These are phyloP conservation scores for Drosophila bunnanda DNA, from an alignment of 2,888 invertebrate genomes.

Conservation along the genomic window DNA sequence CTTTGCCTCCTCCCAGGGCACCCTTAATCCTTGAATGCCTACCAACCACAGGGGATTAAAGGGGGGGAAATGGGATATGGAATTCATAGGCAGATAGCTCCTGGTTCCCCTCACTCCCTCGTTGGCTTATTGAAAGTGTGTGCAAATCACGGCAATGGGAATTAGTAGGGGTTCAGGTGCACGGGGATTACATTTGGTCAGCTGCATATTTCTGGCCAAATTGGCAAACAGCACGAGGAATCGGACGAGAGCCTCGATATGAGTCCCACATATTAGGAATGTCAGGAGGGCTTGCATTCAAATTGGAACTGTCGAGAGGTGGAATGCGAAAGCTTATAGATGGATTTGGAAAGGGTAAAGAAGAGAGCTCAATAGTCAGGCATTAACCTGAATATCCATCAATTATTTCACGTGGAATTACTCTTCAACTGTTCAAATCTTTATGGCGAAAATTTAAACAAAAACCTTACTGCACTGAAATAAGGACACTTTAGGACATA, in stretches of 20 bases:
- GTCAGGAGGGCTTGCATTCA: slow-evolving; percentile 11
- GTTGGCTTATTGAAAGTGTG: slow-evolving; percentile 34
- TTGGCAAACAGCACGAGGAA: slow-evolving; percentile 34
- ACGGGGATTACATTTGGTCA: slow-evolving; percentile 26
- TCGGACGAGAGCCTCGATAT: neutral
- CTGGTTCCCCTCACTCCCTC: neutral
- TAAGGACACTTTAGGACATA: neutral
- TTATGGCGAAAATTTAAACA: neutral
- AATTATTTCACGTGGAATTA: neutral
- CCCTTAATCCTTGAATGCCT: slow-evolving; percentile 34
- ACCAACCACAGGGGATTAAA: slow-evolving; percentile 15
- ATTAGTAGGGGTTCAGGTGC: slow-evolving; percentile 5
- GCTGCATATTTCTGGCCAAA: slow-evolving; percentile 25
- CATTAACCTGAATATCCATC: neutral
- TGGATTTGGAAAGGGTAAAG: neutral
- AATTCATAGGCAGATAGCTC: slow-evolving; percentile 8
- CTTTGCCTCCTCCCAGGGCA: neutral
- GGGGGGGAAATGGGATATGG: slow-evolving; percentile 17
- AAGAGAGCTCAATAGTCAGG: neutral
- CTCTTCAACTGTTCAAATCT: too few species aligned
- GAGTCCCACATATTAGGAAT: slow-evolving; percentile 2
- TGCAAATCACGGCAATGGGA: slow-evolving; percentile 41
- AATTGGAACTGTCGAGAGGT: neutral
- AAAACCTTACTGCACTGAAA: too few species aligned
- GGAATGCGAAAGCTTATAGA: neutral